Evolutionary conservation across 2,113 vertebrate genomes (phyloP), one percentile per base, ranked within the genome.

Genomic region (Myrmecobius fasciatus): DNA sequence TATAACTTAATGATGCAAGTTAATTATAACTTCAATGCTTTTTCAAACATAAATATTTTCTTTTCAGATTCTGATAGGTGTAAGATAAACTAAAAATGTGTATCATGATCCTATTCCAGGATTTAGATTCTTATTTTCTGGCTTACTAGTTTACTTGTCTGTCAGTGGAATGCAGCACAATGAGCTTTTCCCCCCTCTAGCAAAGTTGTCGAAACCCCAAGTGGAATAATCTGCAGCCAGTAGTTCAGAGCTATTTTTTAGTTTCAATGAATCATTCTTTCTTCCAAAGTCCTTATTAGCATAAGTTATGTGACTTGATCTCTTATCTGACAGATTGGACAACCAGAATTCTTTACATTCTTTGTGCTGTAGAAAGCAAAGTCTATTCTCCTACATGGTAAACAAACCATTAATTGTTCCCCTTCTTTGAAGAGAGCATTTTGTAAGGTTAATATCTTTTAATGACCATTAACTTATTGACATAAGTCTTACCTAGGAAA

Each of bases 181-280:
- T 92, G 97, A 95, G 6, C 89, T 92, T 92, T 49, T 92, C 91
- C 83, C 9, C 92, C 93, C 97, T 88, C 75, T 48, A 52, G 67
- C 22, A 56, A 36, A 26, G 53, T 53, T 91, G 89, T 94, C 91
- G 94, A 96, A 97, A 95, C 90, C 75, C 91, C 88, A 90, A 95
- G 95, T 90, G 46, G 91, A 91, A 90, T 93, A 91, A 94, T 95
- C 93, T 93, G 94, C 93, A 97, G 93, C 94, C 96, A 95, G 22
- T 95, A 47, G 54, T 94, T 95, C 95, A 88, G 96, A 93, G 95
- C 92, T 75, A 91, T 95, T 96, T 96, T 97, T 96, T 91, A 95
- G 51, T 93, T 20, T 93, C 92, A 97, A 98, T 97, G 98, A 97
- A 89, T 97, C 96, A 95, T 96, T 97, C 97, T 98, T 98, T 97